A percentile compares a stretch with the other conserved stretches of the same genome.
Evolutionary conservation across 2,888 invertebrate genomes (phyloP).

Genomic region (Andrena chrysosceles): DNA sequence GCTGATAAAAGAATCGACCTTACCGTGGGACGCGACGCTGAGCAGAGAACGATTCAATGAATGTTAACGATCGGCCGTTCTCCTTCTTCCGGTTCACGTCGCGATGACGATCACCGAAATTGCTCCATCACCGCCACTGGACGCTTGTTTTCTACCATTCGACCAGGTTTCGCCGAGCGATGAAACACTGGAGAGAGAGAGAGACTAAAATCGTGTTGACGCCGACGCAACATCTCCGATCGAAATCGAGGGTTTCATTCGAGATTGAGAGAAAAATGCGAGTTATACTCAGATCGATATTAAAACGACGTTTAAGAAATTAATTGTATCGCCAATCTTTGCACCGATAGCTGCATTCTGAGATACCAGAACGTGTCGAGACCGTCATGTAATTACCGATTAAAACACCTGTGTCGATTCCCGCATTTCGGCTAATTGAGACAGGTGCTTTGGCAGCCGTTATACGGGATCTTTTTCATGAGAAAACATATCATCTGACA

Average conservation of each 20-base stretch:
- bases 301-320: no score
- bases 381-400: background rate
- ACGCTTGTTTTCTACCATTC: background rate
- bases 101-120: background rate
- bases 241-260: no score
- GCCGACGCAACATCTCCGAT: no score
- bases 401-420: background rate
- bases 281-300: no score
- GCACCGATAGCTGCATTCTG: no score
- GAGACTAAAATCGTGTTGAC: no score
- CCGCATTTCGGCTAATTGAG: background rate
- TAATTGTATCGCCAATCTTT: no score
- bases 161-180: no score
- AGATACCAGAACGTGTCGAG: no score
- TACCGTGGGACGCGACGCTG: constrained; percentile 24
- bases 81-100: constrained; percentile 14
- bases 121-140: background rate
- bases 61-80: constrained; percentile 34
- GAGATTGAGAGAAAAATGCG: no score
- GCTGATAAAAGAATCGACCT: constrained; percentile 56
- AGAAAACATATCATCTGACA: background rate
- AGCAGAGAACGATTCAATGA: constrained; percentile 45
- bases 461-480: background rate
- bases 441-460: background rate
- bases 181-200: no score